A percentile compares a stretch with the other conserved stretches of the same genome.
Evolutionary conservation across 2,797 vertebrate species (phyloP).

Genomic region (Leucoraja ocellata): DNA sequence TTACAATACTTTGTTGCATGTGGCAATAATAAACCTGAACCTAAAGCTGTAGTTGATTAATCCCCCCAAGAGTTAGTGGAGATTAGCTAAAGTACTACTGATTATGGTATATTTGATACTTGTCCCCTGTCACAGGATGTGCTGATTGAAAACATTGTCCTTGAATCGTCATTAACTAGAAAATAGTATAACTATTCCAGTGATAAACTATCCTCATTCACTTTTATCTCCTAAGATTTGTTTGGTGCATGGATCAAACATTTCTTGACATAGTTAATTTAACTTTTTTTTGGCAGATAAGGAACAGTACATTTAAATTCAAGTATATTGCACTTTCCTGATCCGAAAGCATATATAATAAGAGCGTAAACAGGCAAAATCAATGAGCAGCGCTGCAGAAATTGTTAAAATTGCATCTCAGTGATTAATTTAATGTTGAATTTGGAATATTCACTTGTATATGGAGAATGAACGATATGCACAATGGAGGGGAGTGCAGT

Average conservation of each 20-base stretch:
- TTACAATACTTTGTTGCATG: too few relatives aligned
- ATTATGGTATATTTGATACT: neutral
- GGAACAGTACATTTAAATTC: neutral
- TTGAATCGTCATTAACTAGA: neutral
- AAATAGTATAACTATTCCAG: neutral
- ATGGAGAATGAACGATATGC: slow-evolving; percentile 8
- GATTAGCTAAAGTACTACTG: neutral
- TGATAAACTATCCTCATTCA: neutral
- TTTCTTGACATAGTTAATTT: neutral
- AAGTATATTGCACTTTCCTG: neutral
- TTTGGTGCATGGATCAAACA: neutral
- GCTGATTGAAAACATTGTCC: neutral
- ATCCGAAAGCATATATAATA: neutral
- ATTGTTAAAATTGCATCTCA: neutral
- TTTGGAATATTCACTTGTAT: neutral
- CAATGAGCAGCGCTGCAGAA: neutral
- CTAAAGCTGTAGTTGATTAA: neutral
- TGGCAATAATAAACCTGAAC: too few relatives aligned
- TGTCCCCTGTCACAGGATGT: neutral
- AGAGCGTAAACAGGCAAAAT: neutral
- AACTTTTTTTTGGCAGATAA: neutral
- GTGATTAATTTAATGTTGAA: neutral
- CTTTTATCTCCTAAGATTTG: neutral
- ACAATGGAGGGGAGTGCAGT: too few relatives aligned
- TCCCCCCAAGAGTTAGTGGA: neutral